These are phyloP conservation scores for Uropsilus gracilis DNA, from an alignment of 2,113 vertebrate genomes.

Conservation along the genomic window DNA sequence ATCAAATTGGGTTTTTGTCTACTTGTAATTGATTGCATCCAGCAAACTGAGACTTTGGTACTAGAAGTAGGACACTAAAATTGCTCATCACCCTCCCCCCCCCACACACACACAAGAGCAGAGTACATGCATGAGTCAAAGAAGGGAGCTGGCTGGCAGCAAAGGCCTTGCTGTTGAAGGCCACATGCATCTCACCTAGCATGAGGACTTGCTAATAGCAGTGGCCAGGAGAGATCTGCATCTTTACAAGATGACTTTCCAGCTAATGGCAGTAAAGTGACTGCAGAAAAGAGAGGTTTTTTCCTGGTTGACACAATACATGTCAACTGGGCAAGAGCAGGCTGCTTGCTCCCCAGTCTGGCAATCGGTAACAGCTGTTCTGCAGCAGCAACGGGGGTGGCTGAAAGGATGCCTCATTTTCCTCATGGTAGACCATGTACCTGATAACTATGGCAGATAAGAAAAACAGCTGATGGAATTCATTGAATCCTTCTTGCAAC, in stretches of 20 bases:
- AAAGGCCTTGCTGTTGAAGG: neutral
- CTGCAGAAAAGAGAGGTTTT: neutral
- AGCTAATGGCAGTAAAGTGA: neutral
- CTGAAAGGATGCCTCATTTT: neutral
- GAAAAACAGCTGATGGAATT: neutral
- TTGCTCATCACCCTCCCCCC: too few relatives aligned
- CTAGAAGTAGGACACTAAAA: neutral
- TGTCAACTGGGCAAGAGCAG: neutral
- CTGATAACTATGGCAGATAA: neutral
- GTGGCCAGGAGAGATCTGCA: neutral
- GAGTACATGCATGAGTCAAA: neutral
- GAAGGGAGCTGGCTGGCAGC: neutral
- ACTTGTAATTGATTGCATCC: neutral
- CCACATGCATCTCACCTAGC: rapidly evolving
- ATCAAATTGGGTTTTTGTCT: neutral
- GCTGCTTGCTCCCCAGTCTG: neutral
- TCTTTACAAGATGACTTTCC: slow-evolving; percentile 11
- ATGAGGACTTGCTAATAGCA: neutral
- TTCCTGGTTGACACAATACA: neutral
- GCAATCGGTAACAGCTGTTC: neutral
- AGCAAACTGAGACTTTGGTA: neutral
- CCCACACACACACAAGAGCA: neutral
- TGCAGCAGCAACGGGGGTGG: neutral
- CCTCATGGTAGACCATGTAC: neutral
- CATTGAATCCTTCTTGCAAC: neutral